Percentiles rank a stretch among this genome's conserved stretches.
Evolutionary conservation across 2,888 invertebrate genomes (phyloP).

Genomic region (Drosophila infuscata): DNA sequence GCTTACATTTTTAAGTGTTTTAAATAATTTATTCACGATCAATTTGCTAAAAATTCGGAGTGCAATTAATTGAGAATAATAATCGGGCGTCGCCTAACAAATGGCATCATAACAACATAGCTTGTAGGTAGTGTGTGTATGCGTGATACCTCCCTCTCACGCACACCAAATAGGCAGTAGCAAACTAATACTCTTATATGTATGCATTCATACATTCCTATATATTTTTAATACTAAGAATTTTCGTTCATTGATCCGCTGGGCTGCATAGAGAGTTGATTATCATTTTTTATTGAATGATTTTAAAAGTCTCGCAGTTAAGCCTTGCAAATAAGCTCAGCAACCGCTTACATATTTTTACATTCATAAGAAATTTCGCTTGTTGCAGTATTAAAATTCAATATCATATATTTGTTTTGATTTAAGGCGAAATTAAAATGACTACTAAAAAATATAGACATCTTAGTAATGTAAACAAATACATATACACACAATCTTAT

Average conservation of each 20-base stretch:
- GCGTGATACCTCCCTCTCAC: slow-evolving; percentile 33
- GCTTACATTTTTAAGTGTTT: not conserved
- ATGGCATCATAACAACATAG: slow-evolving; percentile 27
- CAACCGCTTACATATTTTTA: not conserved
- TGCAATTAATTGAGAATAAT: slow-evolving; percentile 8
- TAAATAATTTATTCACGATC: slow-evolving; percentile 7
- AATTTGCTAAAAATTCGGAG: slow-evolving; percentile 13
- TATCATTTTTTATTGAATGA: slow-evolving; percentile 33
- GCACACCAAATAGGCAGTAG: slow-evolving; percentile 22
- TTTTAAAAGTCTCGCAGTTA: slow-evolving; percentile 6
- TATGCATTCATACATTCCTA: not conserved
- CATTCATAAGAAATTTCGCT: not conserved
- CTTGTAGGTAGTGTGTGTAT: slow-evolving; percentile 16
- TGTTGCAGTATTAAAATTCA: not conserved
- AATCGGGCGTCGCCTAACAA: slow-evolving; percentile 47
- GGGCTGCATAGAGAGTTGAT: slow-evolving; percentile 43
- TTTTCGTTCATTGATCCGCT: slow-evolving; percentile 17
- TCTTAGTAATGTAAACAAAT: not conserved
- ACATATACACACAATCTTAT: not conserved
- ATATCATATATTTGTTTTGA: not conserved
- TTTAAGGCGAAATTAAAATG: not conserved
- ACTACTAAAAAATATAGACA: not conserved
- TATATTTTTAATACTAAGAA: slow-evolving; percentile 21
- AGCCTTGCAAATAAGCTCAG: not conserved
- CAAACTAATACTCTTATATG: slow-evolving; percentile 3